phyloP scores from a whole-genome alignment of 1,140 invertebrate genomes.

The Stegodyphus dumicola region DNA sequence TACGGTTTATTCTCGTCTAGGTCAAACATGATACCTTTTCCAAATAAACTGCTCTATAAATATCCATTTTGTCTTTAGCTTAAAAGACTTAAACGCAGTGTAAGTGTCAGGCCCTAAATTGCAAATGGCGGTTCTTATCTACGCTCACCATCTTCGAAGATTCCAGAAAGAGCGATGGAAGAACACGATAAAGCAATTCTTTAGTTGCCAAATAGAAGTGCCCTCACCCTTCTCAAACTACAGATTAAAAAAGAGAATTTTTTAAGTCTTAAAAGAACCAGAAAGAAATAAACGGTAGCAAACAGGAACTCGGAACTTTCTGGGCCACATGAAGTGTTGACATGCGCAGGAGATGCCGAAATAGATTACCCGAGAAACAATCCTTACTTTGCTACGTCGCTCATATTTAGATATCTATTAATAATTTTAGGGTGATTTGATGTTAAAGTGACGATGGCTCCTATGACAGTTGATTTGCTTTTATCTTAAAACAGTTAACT shows the following conservation, averaged over 20 bases:
- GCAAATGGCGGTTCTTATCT: conserved; percentile 37
- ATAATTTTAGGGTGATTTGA: too few relatives aligned
- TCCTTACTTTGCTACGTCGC: conserved; percentile 14
- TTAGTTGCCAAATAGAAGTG: conserved; percentile 37
- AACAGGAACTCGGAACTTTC: conserved; percentile 25
- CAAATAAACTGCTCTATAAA: conserved; percentile 39
- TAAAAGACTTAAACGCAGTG: conserved; percentile 39
- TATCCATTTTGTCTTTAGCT: conserved; percentile 34
- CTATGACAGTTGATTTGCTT: too few relatives aligned
- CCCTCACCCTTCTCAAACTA: conserved; percentile 3
- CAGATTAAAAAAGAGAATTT: conserved; percentile 10
- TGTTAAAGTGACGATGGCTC: too few relatives aligned
- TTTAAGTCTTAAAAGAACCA: background rate
- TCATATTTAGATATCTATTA: too few relatives aligned
- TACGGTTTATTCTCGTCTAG: conserved; percentile 13
- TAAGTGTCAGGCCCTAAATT: conserved; percentile 18
- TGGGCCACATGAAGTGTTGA: conserved; percentile 38
- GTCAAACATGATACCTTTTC: conserved; percentile 31
- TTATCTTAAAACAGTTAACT: too few relatives aligned
- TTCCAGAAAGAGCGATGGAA: conserved; percentile 7
- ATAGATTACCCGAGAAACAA: conserved; percentile 37
- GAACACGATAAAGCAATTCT: conserved; percentile 42
- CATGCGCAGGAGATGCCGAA: conserved; percentile 28
- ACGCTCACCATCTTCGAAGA: conserved; percentile 29
- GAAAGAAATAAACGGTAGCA: conserved; percentile 34